Conservation (phyloP, 1,140 invertebrate genomes). For the Drosophila parvula region DNA sequence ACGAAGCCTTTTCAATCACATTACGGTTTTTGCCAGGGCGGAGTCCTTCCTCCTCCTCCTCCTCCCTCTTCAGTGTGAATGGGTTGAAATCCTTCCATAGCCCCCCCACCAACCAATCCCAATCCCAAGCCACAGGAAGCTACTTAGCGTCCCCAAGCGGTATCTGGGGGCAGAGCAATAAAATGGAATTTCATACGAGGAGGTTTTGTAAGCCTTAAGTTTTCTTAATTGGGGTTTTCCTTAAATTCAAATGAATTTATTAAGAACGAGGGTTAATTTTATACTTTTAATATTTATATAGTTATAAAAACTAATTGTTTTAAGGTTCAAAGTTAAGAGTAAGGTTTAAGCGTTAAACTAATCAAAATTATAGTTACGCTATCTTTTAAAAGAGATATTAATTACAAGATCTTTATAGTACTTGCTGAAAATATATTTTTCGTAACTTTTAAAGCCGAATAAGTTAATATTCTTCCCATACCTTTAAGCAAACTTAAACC, state of each 20-base stretch:
- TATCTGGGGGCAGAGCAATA: not conserved
- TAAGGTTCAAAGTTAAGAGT: too few relatives aligned
- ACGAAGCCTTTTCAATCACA: constrained; percentile 62
- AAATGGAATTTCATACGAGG: constrained; percentile 8
- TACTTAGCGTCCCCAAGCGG: constrained; percentile 23
- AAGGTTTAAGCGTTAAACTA: too few relatives aligned
- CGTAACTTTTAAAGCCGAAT: not conserved
- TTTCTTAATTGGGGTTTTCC: not conserved
- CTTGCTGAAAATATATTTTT: not conserved
- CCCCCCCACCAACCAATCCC: too few relatives aligned
- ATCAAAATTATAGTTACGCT: too few relatives aligned
- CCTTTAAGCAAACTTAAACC: not conserved
- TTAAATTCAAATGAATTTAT: not conserved
- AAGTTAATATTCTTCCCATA: not conserved
- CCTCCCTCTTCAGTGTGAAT: constrained; percentile 13
- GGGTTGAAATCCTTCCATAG: constrained; percentile 5
- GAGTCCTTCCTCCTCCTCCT: constrained; percentile 4
- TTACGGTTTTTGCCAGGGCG: constrained; percentile 39
- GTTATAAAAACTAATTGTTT: too few relatives aligned
- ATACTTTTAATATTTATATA: too few relatives aligned
- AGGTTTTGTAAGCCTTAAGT: not conserved
- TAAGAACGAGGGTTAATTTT: not conserved
- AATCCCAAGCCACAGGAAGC: constrained; percentile 11
- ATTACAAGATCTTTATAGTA: too few relatives aligned
- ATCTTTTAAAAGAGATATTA: not conserved